Conservation (phyloP, 2,797 vertebrate genomes). For the Fratercula arctica region DNA sequence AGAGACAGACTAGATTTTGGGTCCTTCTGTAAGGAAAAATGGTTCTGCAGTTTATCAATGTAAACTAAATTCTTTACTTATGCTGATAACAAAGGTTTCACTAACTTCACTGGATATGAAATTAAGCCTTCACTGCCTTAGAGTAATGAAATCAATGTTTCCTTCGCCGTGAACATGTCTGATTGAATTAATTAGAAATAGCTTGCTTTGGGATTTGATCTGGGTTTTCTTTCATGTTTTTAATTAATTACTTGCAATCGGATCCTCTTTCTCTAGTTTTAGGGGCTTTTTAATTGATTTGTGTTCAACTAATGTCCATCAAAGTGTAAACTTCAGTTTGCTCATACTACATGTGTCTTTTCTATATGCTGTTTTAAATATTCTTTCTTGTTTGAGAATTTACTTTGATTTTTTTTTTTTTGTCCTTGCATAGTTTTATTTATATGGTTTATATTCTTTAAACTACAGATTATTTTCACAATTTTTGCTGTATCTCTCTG, state of each 20-base stretch:
- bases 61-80: not conserved
- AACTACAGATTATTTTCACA: not conserved
- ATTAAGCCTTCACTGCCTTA: not conserved
- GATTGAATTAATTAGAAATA: constrained; percentile 37
- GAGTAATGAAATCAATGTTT: constrained; percentile 23
- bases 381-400: not conserved
- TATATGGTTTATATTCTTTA: not conserved
- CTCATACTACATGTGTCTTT: not conserved
- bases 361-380: not conserved
- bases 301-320: not conserved
- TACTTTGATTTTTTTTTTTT: not conserved
- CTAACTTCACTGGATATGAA: not conserved
- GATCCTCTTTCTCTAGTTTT: not conserved
- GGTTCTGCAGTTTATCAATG: not conserved
- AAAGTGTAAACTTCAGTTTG: not conserved
- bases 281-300: not conserved
- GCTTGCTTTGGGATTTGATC: constrained; percentile 15
- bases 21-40: not conserved
- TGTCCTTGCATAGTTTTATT: not conserved
- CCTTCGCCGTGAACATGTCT: not conserved
- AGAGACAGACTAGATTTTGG: not conserved
- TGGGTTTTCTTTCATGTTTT: not conserved
- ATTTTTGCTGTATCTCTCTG: not conserved
- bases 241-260: constrained; percentile 22
- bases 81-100: not conserved